A percentile compares a stretch with the other conserved stretches of the same genome.
These are phyloP conservation scores for Nineta flava DNA, from an alignment of 2,888 invertebrate genomes.

Conservation along the genomic window DNA sequence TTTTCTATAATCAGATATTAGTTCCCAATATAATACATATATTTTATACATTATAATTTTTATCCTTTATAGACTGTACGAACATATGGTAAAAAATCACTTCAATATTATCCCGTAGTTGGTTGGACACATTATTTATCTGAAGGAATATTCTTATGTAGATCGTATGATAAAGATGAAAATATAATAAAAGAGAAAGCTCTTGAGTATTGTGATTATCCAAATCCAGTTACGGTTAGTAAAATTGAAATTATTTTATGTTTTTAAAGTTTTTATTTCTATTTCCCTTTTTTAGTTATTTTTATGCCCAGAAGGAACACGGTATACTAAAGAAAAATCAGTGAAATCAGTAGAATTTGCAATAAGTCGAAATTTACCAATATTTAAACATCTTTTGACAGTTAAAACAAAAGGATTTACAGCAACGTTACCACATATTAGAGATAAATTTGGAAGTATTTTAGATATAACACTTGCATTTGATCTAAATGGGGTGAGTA, in stretches of 20 bases:
- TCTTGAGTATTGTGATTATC: conserved; percentile 60
- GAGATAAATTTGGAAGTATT: conserved; percentile 57
- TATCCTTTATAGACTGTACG: conserved; percentile 56
- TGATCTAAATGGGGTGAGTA: conserved; percentile 31
- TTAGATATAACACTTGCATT: conserved; percentile 64
- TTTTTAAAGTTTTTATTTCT: no score
- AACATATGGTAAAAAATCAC: conserved; percentile 79
- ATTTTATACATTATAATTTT: neutral
- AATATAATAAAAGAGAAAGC: conserved; percentile 59
- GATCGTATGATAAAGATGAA: conserved; percentile 74
- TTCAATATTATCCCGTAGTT: conserved; percentile 73
- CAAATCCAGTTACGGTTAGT: conserved; percentile 65
- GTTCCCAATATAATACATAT: neutral
- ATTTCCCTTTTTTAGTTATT: conserved; percentile 23
- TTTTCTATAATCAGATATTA: no score
- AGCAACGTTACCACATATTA: conserved; percentile 58
- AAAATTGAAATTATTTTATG: neutral
- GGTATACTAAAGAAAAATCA: conserved; percentile 68
- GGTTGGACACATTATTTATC: conserved; percentile 90
- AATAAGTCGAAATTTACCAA: conserved; percentile 58
- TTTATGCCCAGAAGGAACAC: conserved; percentile 76
- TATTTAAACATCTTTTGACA: conserved; percentile 71
- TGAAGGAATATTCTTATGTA: conserved; percentile 75
- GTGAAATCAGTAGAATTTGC: conserved; percentile 70
- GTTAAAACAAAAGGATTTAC: conserved; percentile 83